Evolutionary conservation across 2,113 vertebrate species (phyloP).

Genomic region (Forbesichthys agassizii): DNA sequence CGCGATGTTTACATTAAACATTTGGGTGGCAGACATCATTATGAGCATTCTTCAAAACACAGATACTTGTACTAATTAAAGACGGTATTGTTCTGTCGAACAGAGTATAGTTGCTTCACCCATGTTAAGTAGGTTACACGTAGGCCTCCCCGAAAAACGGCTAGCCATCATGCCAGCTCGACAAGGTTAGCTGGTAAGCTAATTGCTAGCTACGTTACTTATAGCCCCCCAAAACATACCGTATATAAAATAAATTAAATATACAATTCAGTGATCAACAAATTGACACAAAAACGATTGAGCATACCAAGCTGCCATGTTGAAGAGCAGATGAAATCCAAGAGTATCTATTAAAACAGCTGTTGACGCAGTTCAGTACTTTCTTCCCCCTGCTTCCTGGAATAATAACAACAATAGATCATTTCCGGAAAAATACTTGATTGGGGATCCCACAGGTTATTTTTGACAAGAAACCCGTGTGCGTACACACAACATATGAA

Average conservation of each 20-base stretch:
- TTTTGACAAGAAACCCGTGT: too few species aligned
- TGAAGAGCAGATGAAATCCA: slow-evolving; percentile 39
- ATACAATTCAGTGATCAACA: not conserved
- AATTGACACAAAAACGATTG: not conserved
- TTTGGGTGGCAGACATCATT: not conserved
- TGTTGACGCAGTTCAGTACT: slow-evolving; percentile 80
- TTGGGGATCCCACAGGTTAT: slow-evolving; percentile 25
- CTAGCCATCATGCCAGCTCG: slow-evolving; percentile 6
- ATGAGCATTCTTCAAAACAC: not conserved
- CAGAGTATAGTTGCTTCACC: not conserved
- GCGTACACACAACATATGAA: too few species aligned
- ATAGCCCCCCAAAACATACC: slow-evolving; percentile 29
- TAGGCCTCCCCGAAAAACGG: slow-evolving; percentile 6
- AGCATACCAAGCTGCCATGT: slow-evolving; percentile 65
- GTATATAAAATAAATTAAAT: not conserved
- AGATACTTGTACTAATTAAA: fast-evolving
- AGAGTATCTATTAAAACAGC: slow-evolving; percentile 49
- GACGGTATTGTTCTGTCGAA: not conserved
- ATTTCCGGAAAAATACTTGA: slow-evolving; percentile 49
- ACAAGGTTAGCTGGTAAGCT: slow-evolving; percentile 60
- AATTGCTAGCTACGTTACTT: slow-evolving; percentile 31
- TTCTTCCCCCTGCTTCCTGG: slow-evolving; percentile 71
- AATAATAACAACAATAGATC: slow-evolving; percentile 72
- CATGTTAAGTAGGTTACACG: not conserved
- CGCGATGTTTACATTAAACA: slow-evolving; percentile 7